Base-by-base conservation (phyloP, 2,113 vertebrate genomes). In the Pelecanoides urinatrix region DNA sequence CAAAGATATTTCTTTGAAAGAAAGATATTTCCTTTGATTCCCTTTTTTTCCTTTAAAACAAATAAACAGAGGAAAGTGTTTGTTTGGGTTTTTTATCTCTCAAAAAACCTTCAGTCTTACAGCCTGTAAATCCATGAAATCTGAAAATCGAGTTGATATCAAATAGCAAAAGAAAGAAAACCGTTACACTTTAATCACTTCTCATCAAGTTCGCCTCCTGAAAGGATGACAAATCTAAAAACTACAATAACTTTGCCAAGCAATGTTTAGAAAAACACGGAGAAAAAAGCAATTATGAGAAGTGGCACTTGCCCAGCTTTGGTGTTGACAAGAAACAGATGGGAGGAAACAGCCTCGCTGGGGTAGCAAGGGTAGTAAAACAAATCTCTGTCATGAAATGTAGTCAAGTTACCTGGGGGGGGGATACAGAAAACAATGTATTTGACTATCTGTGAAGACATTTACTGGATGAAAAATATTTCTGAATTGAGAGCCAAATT, bases 231-330 rank as follows among this genome's bases (percentile, higher is more conserved):
- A 94, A 50, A 93, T 79, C 71, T 84, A 71, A 52, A 45, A 84
- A 62, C 56, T 25, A 6, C 62, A 47, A 17, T 2, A 50, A 68
- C 77, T 94, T 72, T 84, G 93, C 88, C 94, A 97, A 79, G 82
- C 20, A 42, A 45, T 26, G 52, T 93, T 93, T n/a, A 84, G 40
- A 74, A 78, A 92, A 90, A 67, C 55, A 59, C 0, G 11, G 38
- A 71, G 67, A 65, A 74, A 95, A 91, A 90, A 63, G 85, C 88
- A 92, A 91, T 96, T 91, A 80, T 20, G 66, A 89, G 90, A 92
- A 94, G 94, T 88, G 96, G 93, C 92, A 88, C 90, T 47, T 83
- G 90, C 94, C 95, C 96, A 96, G 49, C 53, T 47, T n/a, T 9
- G 67, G 88, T 36, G 90, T 26, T 85, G 96, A 86, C 92, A 94